Base-by-base conservation (phyloP, 2,888 invertebrate species). In the Tachina fera region DNA sequence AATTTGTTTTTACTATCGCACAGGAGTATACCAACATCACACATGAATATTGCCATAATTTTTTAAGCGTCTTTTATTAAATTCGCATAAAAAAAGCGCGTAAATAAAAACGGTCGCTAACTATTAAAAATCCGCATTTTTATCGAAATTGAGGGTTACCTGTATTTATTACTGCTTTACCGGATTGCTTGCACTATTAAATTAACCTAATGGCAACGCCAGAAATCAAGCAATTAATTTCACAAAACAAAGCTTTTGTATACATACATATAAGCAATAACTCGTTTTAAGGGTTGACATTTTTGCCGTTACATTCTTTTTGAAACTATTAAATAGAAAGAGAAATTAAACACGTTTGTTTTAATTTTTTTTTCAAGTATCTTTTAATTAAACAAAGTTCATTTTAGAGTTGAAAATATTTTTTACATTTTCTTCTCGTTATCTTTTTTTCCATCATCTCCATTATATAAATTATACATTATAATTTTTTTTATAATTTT, bases 191-290 rank as follows among this genome's bases (percentile, higher is more conserved):
- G n/a, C 1, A 16, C 1, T 22, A 19, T 19, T 13, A 14, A 16
- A 16, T n/a, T 60, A 19, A 53, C 8, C 47, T 9, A 41, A 1
- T 76, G 68, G 81, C 75, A 71, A 65, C 47, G 22, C 63, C 6
- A 70, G n/a, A 22, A 47, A 16, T 9, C 19, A 16, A 10, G 13
- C n/a, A 16, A 63, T 0, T 3, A 14, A 13, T 76, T 80, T 76
- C 71, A 49, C 22, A 80, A 11, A 51, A 41, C 2, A 1, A 39
- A 84, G 71, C 84, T 84, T 76, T 72, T 22, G 16, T 84, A 80
- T 80, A 60, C 3, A n/a, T 56, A 0, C 3, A 22, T 56, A 0
- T 1, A 22, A n/a, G 0, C 11, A 13, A 45, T 1, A 14, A 10
- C 4, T 16, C 16, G 0, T 11, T 10, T 49, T 68, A 51, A 19